Evolutionary conservation across 2,888 invertebrate genomes (phyloP).

Genomic region (Salticus scenicus): DNA sequence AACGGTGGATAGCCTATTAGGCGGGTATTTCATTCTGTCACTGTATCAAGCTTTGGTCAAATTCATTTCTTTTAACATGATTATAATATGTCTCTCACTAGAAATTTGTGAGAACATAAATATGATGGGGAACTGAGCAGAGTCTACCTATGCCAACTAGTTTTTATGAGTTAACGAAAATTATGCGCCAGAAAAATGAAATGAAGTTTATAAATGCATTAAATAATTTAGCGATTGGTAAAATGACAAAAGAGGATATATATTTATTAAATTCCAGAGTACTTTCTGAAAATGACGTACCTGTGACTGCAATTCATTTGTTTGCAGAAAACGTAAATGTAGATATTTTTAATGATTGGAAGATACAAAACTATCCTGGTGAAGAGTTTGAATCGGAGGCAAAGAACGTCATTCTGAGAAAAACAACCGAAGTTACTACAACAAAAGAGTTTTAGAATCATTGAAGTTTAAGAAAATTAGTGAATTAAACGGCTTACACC

Average conservation of each 20-base stretch:
- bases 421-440: not conserved
- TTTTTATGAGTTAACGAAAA: conserved; percentile 68
- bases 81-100: too few species aligned
- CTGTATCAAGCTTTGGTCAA: too few species aligned
- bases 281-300: not conserved
- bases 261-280: not conserved
- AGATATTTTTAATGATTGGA: not conserved
- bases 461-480: not conserved
- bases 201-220: conserved; percentile 56
- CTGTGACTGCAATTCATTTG: not conserved
- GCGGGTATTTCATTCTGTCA: too few species aligned
- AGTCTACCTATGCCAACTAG: too few species aligned
- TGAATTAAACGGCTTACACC: not conserved
- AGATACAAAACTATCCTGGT: not conserved
- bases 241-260: conserved; percentile 52
- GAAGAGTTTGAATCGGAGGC: not conserved
- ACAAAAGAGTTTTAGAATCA: not conserved
- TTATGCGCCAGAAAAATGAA: conserved; percentile 69
- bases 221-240: conserved; percentile 64
- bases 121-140: too few species aligned
- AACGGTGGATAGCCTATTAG: too few species aligned
- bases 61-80: too few species aligned
- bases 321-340: not conserved
- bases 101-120: too few species aligned
- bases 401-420: not conserved